Evolutionary conservation across 2,888 invertebrate species (phyloP), one percentile per base, ranked within the genome.

Genomic region (Petrolisthes manimaculis): DNA sequence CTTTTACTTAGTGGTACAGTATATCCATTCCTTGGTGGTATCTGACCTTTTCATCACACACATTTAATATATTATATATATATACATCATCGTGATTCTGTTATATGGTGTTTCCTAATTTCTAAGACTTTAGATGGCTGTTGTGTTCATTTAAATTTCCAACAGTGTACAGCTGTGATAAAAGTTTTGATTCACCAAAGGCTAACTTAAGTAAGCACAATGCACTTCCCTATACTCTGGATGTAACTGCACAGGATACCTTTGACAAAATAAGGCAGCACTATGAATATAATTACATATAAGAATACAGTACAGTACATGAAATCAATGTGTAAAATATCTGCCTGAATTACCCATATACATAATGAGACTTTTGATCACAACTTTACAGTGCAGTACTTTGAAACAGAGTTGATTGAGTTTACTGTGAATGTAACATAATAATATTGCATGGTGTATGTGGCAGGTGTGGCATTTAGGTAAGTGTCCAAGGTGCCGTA

Each of bases 381-480:
- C 18, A 18, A 14, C 67, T 67, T 67, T 67, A 18, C 14, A 67
- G 18, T 12, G 14, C 18, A 12, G 18, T 67, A 18, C 18, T 18
- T 18, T 67, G 67, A 67, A 67, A 67, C 14, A 2, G 12, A 67
- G 18, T 67, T 14, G 18, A 67, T 67, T 18, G 18, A 67, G 67
- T 14, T 67, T 67, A 67, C 67, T 14, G 37, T 67, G 14, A 67
- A 78, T 53, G 12, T 4, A 78, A 8, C 9, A 9, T 74, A 18
- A 9, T 74, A n/a, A 74, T 74, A 18, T 74, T 24, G 9, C 5
- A 24, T 8, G 8, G 21, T 80, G 80, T 5, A 18, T 37, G 37
- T 69, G 37, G 21, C 74, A 89, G 89, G 89, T 89, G 0, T 91
- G 90, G 88, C 91, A 91, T 69, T 69, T 91, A 69, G 91, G 91